Conservation (phyloP, 2,113 vertebrate species). For the Siniperca chuatsi region DNA sequence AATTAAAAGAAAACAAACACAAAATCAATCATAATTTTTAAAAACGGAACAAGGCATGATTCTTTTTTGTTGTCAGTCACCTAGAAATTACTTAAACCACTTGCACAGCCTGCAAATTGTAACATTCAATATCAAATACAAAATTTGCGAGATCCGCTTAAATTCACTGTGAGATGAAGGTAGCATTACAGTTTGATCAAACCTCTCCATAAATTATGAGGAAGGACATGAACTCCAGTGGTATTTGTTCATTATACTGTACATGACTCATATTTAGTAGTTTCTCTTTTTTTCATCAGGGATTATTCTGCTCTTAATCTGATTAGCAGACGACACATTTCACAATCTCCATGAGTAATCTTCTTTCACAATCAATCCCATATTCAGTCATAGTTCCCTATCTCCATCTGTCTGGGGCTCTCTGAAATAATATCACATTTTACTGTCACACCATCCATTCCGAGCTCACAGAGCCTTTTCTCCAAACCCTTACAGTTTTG, state of each 20-base stretch:
- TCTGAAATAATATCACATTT: slow-evolving; percentile 57
- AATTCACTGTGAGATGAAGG: neutral
- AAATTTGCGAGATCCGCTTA: neutral
- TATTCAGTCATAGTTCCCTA: slow-evolving; percentile 53
- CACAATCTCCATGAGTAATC: slow-evolving; percentile 71
- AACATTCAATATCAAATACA: slow-evolving; percentile 1
- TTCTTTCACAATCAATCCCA: slow-evolving; percentile 55
- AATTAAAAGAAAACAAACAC: neutral
- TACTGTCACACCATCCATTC: slow-evolving; percentile 51
- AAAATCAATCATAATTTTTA: neutral
- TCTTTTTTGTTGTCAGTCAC: slow-evolving; percentile 5
- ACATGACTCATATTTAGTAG: slow-evolving; percentile 25
- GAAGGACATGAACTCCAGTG: slow-evolving; percentile 31
- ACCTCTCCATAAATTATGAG: neutral
- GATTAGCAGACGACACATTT: slow-evolving; percentile 76
- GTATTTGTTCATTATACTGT: slow-evolving; percentile 27
- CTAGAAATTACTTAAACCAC: neutral
- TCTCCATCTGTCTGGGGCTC: slow-evolving; percentile 56
- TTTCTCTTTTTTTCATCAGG: slow-evolving; percentile 20
- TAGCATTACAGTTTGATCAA: slow-evolving; percentile 5
- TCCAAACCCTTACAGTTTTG: slow-evolving; percentile 30
- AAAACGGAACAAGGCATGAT: neutral
- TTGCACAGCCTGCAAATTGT: slow-evolving; percentile 4
- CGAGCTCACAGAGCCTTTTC: slow-evolving; percentile 33
- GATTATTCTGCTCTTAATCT: slow-evolving; percentile 71